A percentile compares a stretch with the other conserved stretches of the same genome.
Conservation (phyloP, 2,113 vertebrate genomes). For the Pomatostomus ruficeps region DNA sequence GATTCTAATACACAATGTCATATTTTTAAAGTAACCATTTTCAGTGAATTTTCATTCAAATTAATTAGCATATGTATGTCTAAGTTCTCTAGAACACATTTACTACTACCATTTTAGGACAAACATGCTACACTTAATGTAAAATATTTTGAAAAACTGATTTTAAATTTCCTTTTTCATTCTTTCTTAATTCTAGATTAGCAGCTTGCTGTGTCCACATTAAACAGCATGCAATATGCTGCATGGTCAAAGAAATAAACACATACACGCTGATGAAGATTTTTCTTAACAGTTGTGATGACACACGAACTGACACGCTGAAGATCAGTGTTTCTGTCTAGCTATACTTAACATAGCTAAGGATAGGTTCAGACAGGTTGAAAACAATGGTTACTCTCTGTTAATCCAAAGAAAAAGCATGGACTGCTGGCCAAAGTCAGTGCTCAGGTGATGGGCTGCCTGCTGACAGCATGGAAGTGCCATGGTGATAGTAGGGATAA, state of each 20-base stretch:
- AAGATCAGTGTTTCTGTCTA: background rate
- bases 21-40: background rate
- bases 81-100: background rate
- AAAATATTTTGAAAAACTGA: background rate
- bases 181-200: background rate
- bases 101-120: background rate
- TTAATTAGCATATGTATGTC: background rate
- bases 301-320: fast-evolving
- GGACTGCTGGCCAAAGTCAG: background rate
- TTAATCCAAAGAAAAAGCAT: background rate
- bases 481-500: background rate
- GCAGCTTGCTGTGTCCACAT: background rate
- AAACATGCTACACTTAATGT: background rate
- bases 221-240: background rate
- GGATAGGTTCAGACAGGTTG: background rate
- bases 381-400: background rate
- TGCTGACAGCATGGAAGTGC: background rate
- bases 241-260: background rate
- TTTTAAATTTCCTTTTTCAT: background rate
- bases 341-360: background rate
- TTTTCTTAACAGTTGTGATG: background rate
- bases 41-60: background rate
- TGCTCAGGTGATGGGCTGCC: background rate
- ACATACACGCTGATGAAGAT: background rate
- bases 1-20: background rate